Conservation (phyloP, 2,888 invertebrate genomes). For the Cistogaster globosa region DNA sequence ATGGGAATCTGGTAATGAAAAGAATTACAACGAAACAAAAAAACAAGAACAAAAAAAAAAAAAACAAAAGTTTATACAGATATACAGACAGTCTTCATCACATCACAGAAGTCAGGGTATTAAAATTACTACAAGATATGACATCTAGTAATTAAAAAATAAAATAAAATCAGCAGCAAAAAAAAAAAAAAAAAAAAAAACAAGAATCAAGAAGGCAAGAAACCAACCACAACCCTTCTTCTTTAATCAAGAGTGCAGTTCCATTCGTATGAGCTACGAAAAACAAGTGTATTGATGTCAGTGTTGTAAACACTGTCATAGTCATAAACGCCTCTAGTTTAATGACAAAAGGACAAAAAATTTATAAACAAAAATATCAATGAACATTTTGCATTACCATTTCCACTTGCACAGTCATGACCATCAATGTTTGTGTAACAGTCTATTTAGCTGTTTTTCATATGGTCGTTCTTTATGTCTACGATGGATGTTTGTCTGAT, state of each 20-base stretch:
- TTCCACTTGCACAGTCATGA: conserved; percentile 34
- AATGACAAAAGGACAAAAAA: conserved; percentile 23
- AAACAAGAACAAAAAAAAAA: not conserved
- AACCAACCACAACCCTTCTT: conserved; percentile 38
- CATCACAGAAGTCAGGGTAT: conserved; percentile 55
- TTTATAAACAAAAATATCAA: conserved; percentile 52
- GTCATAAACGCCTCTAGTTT: conserved; percentile 64
- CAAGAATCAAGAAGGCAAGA: not conserved
- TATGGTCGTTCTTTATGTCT: conserved; percentile 12
- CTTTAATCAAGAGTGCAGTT: conserved; percentile 7
- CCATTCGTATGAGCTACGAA: conserved; percentile 2
- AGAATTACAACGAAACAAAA: not conserved
- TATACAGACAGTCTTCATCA: conserved; percentile 8
- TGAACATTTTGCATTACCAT: conserved; percentile 59
- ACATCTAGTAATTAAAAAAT: conserved; percentile 62
- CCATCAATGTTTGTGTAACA: conserved; percentile 33
- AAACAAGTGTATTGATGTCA: conserved; percentile 54
- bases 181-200: not conserved
- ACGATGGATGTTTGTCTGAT: not conserved
- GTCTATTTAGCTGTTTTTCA: conserved; percentile 2
- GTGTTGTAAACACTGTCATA: conserved; percentile 67
- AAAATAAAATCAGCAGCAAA: conserved; percentile 37
- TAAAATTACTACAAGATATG: conserved; percentile 65
- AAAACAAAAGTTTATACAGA: conserved; percentile 23
- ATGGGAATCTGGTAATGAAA: conserved; percentile 65